Percentiles rank a stretch among this genome's conserved stretches.
Evolutionary conservation across 1,140 invertebrate species (phyloP).

Genomic region (Cyclina sinensis): DNA sequence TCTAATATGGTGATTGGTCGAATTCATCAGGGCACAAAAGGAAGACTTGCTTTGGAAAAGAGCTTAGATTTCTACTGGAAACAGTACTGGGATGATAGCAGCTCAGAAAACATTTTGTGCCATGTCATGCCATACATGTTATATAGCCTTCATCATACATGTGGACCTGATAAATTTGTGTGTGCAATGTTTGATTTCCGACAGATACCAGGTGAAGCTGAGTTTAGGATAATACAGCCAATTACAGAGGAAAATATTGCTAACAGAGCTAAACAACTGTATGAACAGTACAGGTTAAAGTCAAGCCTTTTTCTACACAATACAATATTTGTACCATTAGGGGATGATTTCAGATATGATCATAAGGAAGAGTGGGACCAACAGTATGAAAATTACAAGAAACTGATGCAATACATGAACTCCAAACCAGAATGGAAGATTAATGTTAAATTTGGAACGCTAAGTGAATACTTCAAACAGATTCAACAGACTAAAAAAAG

Average conservation of each 20-base stretch:
- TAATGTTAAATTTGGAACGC: slow-evolving; percentile 93
- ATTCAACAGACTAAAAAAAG: slow-evolving; percentile 84
- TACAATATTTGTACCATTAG: slow-evolving; percentile 95
- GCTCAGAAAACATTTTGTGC: slow-evolving; percentile 93
- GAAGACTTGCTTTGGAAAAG: slow-evolving; percentile 93
- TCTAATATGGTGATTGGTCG: slow-evolving; percentile 96
- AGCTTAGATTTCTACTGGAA: slow-evolving; percentile 97
- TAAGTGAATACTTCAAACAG: slow-evolving; percentile 97
- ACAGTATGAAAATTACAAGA: slow-evolving; percentile 97
- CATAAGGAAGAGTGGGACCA: slow-evolving; percentile 97
- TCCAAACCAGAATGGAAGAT: slow-evolving; percentile 91
- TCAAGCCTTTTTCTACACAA: slow-evolving; percentile 96
- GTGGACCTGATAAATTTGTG: slow-evolving; percentile 98
- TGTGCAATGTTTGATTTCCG: slow-evolving; percentile 99
- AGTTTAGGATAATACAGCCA: slow-evolving; percentile 82
- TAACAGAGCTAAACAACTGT: slow-evolving; percentile 91
- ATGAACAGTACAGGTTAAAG: slow-evolving; percentile 99
- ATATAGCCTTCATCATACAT: slow-evolving; percentile 99
- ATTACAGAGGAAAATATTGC: slow-evolving; percentile 95
- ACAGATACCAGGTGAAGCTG: slow-evolving; percentile 89
- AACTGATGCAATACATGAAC: slow-evolving; percentile 98
- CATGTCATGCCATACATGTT: slow-evolving; percentile 99
- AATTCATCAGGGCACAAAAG: slow-evolving; percentile 98
- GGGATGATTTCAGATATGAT: slow-evolving; percentile 99
- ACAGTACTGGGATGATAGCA: slow-evolving; percentile 93